Evolutionary conservation across 1,140 invertebrate species (phyloP).

Genomic region (Ruditapes philippinarum): DNA sequence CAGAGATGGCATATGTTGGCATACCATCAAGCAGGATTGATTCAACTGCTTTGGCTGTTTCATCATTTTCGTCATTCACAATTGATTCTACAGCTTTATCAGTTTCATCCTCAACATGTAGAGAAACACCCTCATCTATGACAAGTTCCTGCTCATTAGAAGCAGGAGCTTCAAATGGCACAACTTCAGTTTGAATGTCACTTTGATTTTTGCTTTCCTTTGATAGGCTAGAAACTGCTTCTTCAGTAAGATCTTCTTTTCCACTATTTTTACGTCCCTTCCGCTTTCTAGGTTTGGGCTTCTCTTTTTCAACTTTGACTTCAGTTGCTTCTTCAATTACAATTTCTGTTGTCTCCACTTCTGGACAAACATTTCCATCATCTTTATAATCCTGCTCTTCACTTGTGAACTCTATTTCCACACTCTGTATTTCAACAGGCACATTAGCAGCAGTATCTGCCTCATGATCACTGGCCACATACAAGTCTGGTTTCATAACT

Average conservation of each 20-base stretch:
- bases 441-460: constrained; percentile 24
- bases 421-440: constrained; percentile 55
- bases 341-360: constrained; percentile 63
- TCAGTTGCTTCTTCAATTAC: constrained; percentile 58
- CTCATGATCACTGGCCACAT: constrained; percentile 28
- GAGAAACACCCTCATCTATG: constrained; percentile 64
- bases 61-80: constrained; percentile 64
- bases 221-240: constrained; percentile 67
- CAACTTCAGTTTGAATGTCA: constrained; percentile 53
- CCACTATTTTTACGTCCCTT: constrained; percentile 51
- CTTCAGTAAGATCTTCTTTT: constrained; percentile 60
- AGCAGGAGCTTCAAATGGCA: constrained; percentile 58
- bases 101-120: constrained; percentile 73
- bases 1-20: constrained; percentile 35
- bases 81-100: constrained; percentile 74
- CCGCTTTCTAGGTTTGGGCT: constrained; percentile 58
- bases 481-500: constrained; percentile 39
- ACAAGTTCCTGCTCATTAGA: constrained; percentile 65
- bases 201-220: constrained; percentile 59
- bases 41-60: constrained; percentile 73
- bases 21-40: constrained; percentile 72
- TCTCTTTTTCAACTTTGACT: constrained; percentile 45
- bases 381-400: constrained; percentile 66
- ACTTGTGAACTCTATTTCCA: constrained; percentile 62
- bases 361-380: constrained; percentile 51